Percentiles rank a stretch among this genome's conserved stretches.
Conservation (phyloP, 2,113 vertebrate genomes). For the Gasterosteus aculeatus region DNA sequence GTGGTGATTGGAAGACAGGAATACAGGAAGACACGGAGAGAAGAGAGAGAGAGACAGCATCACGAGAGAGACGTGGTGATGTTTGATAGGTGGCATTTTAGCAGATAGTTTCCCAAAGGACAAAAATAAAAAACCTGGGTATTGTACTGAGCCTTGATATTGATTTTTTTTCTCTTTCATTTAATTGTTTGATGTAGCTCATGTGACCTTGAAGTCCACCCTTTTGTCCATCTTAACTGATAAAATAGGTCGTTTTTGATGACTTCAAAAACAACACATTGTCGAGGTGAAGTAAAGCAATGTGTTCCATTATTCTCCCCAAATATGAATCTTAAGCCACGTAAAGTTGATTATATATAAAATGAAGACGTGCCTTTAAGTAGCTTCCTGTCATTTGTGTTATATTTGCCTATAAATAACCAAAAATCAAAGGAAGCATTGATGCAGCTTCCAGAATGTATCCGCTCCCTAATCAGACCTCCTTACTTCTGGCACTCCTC, state of each 20-base stretch:
- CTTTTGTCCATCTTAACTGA: neutral
- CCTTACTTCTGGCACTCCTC: neutral
- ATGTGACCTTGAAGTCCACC: neutral
- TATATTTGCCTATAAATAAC: neutral
- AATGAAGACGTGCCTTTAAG: neutral
- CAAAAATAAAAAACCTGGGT: neutral
- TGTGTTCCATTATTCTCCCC: neutral
- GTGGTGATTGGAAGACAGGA: conserved; percentile 65
- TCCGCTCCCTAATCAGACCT: neutral
- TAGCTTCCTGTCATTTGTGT: neutral
- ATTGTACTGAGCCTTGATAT: neutral
- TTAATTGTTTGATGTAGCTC: neutral
- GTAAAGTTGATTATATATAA: neutral
- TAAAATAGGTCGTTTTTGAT: neutral
- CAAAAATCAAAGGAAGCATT: neutral
- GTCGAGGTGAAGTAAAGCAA: neutral
- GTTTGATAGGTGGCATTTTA: conserved; percentile 25
- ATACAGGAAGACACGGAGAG: conserved; percentile 51
- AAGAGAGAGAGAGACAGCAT: conserved; percentile 41
- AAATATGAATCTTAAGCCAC: neutral
- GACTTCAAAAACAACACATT: neutral
- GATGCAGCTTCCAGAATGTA: neutral
- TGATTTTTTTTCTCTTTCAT: neutral
- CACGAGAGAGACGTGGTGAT: conserved; percentile 11
- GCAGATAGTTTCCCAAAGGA: conserved; percentile 14